Evolutionary conservation across 1,140 invertebrate species (phyloP), one percentile per base, ranked within the genome.

Genomic region (Frieseomelitta varia): DNA sequence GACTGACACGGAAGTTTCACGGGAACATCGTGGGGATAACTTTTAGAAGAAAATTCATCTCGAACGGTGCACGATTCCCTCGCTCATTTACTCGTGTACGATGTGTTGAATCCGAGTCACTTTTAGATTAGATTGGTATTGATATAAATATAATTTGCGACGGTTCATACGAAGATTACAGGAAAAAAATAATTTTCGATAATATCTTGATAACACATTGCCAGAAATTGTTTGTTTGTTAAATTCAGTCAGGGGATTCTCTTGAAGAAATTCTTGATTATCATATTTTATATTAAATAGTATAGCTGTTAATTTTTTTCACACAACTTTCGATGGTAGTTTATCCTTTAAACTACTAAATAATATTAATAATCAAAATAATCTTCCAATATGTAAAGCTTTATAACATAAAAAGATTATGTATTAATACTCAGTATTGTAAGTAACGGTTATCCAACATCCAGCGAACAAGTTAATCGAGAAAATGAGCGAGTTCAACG

Each of bases 21-120:
- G n/a, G 21, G 12, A n/a, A 71, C 19, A 63, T 3, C 47, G 19
- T 51, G 71, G 27, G 11, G 21, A 39, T 17, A 15, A 24, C 39
- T 39, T 30, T 75, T 67, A 47, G 30, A 56, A 75, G 34, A 17
- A 67, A 69, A 75, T 34, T 65, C 56, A 55, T 21, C 63, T 61
- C 51, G 34, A 56, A 4, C 39, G 21, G n/a, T 76, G 67, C 56
- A 55, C 71, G 68, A 87, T 80, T 87, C 81, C 56, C 63, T n/a
- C 58, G 58, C n/a, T n/a, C 39, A 10, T 47, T 47, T 24, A 24
- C 11, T 12, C n/a, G 58, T 12, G 24, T 14, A 0, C 24, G 24
- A n/a, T 12, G 58, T 0, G n/a, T n/a, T n/a, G 24, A 4, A 61
- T 61, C 12, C 12, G 24, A 61, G 12, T 47, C 39, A 0, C 39